These are phyloP conservation scores for Ascidia mentula DNA, from an alignment of 23 tunicate species.

Conservation along the genomic window DNA sequence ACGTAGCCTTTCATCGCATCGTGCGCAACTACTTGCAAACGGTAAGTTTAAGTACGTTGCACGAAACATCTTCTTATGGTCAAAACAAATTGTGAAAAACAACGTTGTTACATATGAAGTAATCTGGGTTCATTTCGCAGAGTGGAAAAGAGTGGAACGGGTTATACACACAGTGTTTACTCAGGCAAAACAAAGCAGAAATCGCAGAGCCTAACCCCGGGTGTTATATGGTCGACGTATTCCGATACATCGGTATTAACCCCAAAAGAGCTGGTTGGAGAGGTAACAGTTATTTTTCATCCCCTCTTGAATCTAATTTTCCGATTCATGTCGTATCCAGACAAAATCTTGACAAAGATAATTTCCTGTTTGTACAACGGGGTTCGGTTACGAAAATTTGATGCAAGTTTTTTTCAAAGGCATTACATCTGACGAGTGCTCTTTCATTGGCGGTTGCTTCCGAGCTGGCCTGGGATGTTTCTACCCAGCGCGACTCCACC, in stretches of 20 bases:
- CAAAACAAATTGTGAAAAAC: background rate
- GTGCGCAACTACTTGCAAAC: conserved; percentile 34
- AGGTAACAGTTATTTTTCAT: conserved; percentile 22
- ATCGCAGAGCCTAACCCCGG: conserved; percentile 44
- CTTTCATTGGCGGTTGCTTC: background rate
- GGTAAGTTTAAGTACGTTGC: too few relatives aligned
- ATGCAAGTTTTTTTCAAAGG: background rate
- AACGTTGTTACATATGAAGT: background rate
- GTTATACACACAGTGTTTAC: conserved; percentile 55
- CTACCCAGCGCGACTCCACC: conserved; percentile 5
- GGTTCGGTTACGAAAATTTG: too few relatives aligned
- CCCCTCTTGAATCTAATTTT: too few relatives aligned
- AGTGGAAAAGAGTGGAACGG: conserved; percentile 49
- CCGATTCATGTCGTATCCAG: background rate
- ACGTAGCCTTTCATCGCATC: conserved; percentile 29
- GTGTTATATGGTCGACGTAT: conserved; percentile 45
- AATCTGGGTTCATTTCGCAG: background rate
- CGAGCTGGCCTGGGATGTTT: background rate
- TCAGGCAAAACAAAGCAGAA: conserved; percentile 21
- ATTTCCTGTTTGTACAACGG: too few relatives aligned
- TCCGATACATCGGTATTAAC: conserved; percentile 41
- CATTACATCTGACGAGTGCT: conserved; percentile 2
- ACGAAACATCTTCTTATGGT: background rate
- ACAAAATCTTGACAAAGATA: too few relatives aligned
- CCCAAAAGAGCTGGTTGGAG: conserved; percentile 81